Base-by-base conservation (phyloP, 92 coral and sea anemone genomes). In the Parazoanthus darwini region DNA sequence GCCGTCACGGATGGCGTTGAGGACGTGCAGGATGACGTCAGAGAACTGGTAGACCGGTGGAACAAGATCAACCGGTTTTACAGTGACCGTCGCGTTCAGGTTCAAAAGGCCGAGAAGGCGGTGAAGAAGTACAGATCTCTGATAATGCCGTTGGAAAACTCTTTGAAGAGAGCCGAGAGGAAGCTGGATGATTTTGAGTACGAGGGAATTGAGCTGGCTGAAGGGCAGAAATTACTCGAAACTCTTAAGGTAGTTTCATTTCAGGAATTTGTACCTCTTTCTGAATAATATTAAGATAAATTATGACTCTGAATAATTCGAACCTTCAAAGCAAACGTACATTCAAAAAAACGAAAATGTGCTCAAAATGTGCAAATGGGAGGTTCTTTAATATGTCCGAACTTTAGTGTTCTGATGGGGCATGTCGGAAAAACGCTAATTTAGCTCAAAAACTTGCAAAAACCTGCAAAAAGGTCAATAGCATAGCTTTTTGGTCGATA, bases 1-100 rank as follows among this genome's bases (percentile, higher is more conserved):
- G 90, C 94, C 36, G 96, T 97, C 48, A 92, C 99, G 0, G 96
- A 92, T 50, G 99, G 96, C 36, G 98, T 95, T 78, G 91, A 93
- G 51, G 94, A 94, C 43, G 88, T 95, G 36, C 91, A 93, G 81
- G 92, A 87, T 51, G 94, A 97, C 82, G 93, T 94, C 79, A 85
- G 94, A 74, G 90, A 85, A 48, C 86, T 91, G 88, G 88, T 90
- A 36, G 92, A 91, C 43, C 89, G 99, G 75, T 97, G 98, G 99
- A 89, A 91, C 85, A 82, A 88, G 90, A 89, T 94, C 20, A 97
- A 97, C 88, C 90, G 91, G 89, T 92, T 97, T 65, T 93, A 92
- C 77, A 89, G 77, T n/a, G 93, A 92, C 33, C 91, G 97, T 22
- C 92, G 92, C 35, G 88, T 82, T 0, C 99, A 97, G 39, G 96